These are phyloP conservation scores for Solenopsis invicta DNA, from an alignment of 1,140 invertebrate species.

Conservation along the genomic window DNA sequence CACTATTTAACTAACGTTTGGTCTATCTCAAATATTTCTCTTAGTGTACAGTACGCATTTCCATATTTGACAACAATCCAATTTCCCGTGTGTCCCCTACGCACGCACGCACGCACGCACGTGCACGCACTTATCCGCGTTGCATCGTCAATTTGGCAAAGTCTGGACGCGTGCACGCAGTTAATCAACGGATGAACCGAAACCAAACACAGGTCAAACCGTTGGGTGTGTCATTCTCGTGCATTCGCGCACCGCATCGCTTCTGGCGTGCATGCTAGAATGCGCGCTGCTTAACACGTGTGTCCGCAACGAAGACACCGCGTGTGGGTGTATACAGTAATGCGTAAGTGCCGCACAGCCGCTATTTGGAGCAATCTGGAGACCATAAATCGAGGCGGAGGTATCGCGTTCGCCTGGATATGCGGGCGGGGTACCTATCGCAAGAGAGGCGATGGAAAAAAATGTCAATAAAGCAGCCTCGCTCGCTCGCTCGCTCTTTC, in stretches of 20 bases:
- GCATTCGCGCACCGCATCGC: slow-evolving; percentile 39
- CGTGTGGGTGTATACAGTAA: not conserved
- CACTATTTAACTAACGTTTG: too few relatives aligned
- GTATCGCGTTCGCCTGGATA: slow-evolving; percentile 59
- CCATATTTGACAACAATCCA: not conserved
- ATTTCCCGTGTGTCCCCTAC: not conserved
- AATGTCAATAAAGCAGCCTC: slow-evolving; percentile 43
- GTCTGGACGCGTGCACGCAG: slow-evolving; percentile 71
- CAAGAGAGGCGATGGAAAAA: slow-evolving; percentile 45
- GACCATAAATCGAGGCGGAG: slow-evolving; percentile 66
- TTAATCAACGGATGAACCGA: slow-evolving; percentile 82
- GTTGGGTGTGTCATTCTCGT: slow-evolving; percentile 75
- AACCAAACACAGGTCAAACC: slow-evolving; percentile 77
- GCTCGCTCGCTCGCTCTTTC: not conserved
- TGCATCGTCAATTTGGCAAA: slow-evolving; percentile 51
- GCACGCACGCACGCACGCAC: not conserved
- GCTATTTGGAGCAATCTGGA: slow-evolving; percentile 69
- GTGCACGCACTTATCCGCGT: slow-evolving; percentile 5
- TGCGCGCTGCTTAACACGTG: not conserved
- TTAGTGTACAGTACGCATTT: not conserved
- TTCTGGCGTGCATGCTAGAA: not conserved
- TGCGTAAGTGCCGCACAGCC: slow-evolving; percentile 27
- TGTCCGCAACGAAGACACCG: not conserved
- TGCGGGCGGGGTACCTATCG: slow-evolving; percentile 24
- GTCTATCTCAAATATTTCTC: too few relatives aligned